These are phyloP conservation scores for Anthopleura xanthogrammica DNA, from an alignment of 92 coral and sea anemone species.

Conservation along the genomic window DNA sequence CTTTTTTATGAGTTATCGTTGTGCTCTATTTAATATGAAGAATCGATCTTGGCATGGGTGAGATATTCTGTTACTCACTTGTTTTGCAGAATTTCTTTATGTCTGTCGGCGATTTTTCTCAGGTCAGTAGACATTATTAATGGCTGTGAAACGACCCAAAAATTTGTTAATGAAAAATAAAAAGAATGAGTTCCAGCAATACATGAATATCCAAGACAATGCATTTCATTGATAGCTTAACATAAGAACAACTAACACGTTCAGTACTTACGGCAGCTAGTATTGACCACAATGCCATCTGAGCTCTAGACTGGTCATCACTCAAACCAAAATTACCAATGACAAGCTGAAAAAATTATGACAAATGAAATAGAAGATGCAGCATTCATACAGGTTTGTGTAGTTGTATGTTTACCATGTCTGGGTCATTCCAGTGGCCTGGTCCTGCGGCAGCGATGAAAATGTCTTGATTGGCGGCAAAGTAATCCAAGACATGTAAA, in stretches of 20 bases:
- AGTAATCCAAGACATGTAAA: constrained; percentile 74
- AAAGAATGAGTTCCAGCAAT: neutral
- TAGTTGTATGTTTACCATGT: constrained; percentile 54
- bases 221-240: too few species aligned
- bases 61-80: constrained; percentile 46
- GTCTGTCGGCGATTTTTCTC: constrained; percentile 64
- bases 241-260: neutral
- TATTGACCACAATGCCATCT: constrained; percentile 96
- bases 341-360: constrained; percentile 53
- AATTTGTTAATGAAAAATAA: neutral
- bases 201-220: neutral
- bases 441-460: constrained; percentile 89
- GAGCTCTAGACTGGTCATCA: constrained; percentile 90
- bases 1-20: too few species aligned
- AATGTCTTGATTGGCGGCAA: constrained; percentile 85
- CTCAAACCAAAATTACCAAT: constrained; percentile 91
- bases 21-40: too few species aligned
- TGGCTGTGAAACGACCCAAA: constrained; percentile 55
- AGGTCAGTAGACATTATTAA: constrained; percentile 95
- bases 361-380: neutral
- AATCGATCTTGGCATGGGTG: too few species aligned
- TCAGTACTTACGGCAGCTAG: constrained; percentile 83
- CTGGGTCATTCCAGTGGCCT: constrained; percentile 99
- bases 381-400: neutral
- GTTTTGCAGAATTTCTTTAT: constrained; percentile 86